These are phyloP conservation scores for Steinernema khuongi DNA, from an alignment of 1,140 invertebrate genomes.

Conservation along the genomic window DNA sequence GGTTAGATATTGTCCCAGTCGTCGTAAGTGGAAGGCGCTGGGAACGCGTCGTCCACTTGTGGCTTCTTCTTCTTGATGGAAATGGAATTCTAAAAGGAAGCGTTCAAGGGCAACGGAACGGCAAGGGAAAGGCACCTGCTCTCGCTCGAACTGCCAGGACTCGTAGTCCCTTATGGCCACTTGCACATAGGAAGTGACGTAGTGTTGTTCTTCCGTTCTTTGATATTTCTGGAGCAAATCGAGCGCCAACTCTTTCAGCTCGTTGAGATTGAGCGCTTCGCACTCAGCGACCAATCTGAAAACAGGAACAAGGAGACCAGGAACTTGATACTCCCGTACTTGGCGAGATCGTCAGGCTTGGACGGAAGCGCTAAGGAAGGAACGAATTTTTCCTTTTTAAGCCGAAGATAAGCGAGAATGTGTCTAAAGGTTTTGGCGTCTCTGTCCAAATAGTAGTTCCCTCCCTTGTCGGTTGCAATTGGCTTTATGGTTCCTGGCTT, in stretches of 20 bases:
- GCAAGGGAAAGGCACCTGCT: slow-evolving; percentile 39
- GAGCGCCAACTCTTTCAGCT: slow-evolving; percentile 53
- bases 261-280: slow-evolving; percentile 53
- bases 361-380: slow-evolving; percentile 52
- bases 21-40: slow-evolving; percentile 34
- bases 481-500: slow-evolving; percentile 42
- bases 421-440: slow-evolving; percentile 55
- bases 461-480: slow-evolving; percentile 55
- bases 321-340: slow-evolving; percentile 30
- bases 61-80: slow-evolving; percentile 38
- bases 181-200: slow-evolving; percentile 54
- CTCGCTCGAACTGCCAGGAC: slow-evolving; percentile 56
- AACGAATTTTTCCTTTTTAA: slow-evolving; percentile 57
- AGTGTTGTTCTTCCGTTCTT: slow-evolving; percentile 56
- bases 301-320: background rate
- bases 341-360: slow-evolving; percentile 57
- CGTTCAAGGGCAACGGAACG: background rate
- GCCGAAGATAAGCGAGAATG: slow-evolving; percentile 52
- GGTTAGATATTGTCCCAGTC: slow-evolving; percentile 41
- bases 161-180: slow-evolving; percentile 51
- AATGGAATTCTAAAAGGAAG: slow-evolving; percentile 30
- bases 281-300: slow-evolving; percentile 56
- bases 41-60: slow-evolving; percentile 32
- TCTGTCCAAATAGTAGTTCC: slow-evolving; percentile 53
- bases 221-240: slow-evolving; percentile 56